These are phyloP conservation scores for Palythoa heliodiscus DNA, from an alignment of 92 coral and sea anemone genomes.

Conservation along the genomic window DNA sequence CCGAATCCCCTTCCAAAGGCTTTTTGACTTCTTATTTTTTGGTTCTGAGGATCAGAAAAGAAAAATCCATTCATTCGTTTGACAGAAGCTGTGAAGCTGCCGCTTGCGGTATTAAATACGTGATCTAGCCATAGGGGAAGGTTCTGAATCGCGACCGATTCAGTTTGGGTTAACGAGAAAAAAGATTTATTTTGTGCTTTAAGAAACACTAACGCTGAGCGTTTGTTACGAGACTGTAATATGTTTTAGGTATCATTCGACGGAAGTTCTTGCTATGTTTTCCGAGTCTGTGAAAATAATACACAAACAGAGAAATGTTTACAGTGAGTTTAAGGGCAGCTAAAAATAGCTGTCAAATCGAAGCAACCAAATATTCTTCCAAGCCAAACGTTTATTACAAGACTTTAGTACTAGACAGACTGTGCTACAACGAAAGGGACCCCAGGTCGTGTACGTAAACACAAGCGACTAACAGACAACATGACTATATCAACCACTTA, in stretches of 20 bases:
- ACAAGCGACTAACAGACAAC: constrained; percentile 59
- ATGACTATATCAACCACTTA: constrained; percentile 61
- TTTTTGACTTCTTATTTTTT: constrained; percentile 4
- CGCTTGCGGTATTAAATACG: constrained; percentile 4
- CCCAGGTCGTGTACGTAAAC: constrained; percentile 57
- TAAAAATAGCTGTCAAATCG: constrained; percentile 37
- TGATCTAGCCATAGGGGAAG: background rate
- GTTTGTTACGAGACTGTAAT: background rate
- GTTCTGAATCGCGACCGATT: too few species aligned
- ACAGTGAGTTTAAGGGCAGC: constrained; percentile 42
- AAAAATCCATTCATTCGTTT: constrained; percentile 22
- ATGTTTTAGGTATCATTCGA: background rate
- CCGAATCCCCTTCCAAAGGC: background rate
- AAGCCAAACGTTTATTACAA: background rate
- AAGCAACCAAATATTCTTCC: background rate
- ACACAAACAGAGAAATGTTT: constrained; percentile 37
- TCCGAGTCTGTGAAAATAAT: constrained; percentile 18
- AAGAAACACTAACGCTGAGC: background rate
- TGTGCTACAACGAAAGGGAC: constrained; percentile 30
- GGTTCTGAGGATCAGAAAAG: constrained; percentile 35
- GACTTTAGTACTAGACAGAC: background rate
- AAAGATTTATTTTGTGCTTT: background rate
- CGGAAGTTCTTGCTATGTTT: constrained; percentile 35
- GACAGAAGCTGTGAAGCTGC: constrained; percentile 38
- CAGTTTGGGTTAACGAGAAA: background rate